Conservation (phyloP, 2,797 vertebrate species). For the Lagorchestes hirsutus region DNA sequence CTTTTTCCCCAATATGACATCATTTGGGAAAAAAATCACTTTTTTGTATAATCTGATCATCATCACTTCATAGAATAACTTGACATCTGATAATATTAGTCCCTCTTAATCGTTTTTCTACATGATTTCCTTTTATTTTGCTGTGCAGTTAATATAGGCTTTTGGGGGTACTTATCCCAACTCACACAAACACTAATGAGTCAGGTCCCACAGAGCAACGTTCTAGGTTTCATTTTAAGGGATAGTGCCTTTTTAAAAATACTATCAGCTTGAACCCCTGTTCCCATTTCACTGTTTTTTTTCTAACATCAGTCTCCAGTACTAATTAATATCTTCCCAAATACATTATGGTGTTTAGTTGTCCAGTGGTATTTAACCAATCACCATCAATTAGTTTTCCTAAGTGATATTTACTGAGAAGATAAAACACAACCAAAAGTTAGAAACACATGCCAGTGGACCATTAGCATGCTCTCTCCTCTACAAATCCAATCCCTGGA, state of each 20-base stretch:
- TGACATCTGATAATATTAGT: neutral
- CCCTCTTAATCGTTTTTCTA: neutral
- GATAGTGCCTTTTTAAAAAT: too few species aligned
- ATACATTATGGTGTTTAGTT: too few species aligned
- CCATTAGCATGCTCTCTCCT: neutral
- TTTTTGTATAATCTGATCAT: neutral
- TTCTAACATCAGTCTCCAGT: too few species aligned
- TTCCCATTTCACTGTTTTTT: too few species aligned
- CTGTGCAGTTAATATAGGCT: neutral
- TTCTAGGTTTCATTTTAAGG: too few species aligned
- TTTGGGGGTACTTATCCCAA: neutral
- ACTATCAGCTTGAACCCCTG: too few species aligned
- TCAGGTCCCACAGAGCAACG: neutral
- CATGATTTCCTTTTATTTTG: neutral
- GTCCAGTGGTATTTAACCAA: too few species aligned
- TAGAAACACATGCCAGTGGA: neutral
- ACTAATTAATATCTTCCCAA: too few species aligned
- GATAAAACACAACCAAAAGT: neutral
- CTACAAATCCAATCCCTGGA: neutral
- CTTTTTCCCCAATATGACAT: neutral
- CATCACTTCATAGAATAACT: neutral
- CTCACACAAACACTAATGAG: neutral
- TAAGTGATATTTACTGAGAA: too few species aligned
- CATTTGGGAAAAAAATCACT: neutral
- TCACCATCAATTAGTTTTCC: too few species aligned